These are phyloP conservation scores for Nomada hirtipes DNA, from an alignment of 2,888 invertebrate genomes.

Conservation along the genomic window DNA sequence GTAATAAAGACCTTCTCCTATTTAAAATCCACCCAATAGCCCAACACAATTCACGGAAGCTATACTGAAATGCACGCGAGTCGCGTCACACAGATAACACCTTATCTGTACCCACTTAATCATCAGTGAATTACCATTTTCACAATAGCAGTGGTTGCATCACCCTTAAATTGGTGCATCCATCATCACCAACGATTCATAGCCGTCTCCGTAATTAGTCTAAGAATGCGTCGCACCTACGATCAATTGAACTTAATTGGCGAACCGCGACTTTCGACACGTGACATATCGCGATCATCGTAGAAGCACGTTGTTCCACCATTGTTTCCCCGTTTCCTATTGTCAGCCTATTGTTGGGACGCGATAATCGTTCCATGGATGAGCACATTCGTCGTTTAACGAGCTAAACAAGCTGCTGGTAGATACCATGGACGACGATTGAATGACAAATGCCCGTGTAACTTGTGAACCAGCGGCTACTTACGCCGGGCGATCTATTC, in stretches of 20 bases:
- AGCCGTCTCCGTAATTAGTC: conserved; percentile 14
- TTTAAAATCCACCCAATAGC: background rate
- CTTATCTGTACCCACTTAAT: conserved; percentile 12
- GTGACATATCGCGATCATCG: background rate
- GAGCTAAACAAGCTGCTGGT: conserved; percentile 60
- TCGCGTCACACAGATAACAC: conserved; percentile 7
- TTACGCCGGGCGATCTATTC: background rate
- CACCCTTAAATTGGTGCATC: conserved; percentile 39
- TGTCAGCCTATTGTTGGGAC: background rate
- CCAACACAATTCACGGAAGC: background rate
- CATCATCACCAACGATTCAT: conserved; percentile 17
- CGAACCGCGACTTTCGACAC: conserved; percentile 8
- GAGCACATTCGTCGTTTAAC: conserved; percentile 51
- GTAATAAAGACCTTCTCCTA: too few species aligned
- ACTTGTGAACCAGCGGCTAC: conserved; percentile 69
- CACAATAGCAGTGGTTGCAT: conserved; percentile 37
- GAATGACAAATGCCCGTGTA: conserved; percentile 73
- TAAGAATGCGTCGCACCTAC: conserved; percentile 54
- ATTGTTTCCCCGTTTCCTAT: conserved; percentile 1
- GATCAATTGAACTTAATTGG: conserved; percentile 57
- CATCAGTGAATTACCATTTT: conserved; percentile 37
- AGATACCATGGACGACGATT: conserved; percentile 68
- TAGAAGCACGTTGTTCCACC: conserved; percentile 6
- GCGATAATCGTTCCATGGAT: conserved; percentile 37
- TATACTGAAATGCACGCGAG: background rate